Evolutionary conservation across 2,888 invertebrate species (phyloP), one percentile per base, ranked within the genome.

Genomic region (Syrphus vitripennis): DNA sequence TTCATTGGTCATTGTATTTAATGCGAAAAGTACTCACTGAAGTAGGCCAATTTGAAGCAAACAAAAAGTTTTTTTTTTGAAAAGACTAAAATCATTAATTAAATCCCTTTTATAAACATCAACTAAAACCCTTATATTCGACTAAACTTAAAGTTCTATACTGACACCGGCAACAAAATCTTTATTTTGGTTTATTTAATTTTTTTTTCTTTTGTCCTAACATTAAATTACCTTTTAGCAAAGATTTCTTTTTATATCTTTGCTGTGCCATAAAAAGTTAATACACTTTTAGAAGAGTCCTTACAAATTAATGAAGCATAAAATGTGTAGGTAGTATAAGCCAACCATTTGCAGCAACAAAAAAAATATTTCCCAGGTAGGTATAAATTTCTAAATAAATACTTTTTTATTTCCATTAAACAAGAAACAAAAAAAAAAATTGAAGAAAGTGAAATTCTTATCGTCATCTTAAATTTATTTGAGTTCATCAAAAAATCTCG

Each of bases 401-500:
- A 40, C 40, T 40, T 40, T n/a, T 40, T 37, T 24, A 55, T 55
- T 40, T 42, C 24, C 9, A 10, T 19, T 1, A 31, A 31, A 12
- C 21, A 53, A 7, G 12, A 55, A 34, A 10, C 7, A 61, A 16
- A 1, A n/a, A 42, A 63, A 29, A 29, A 57, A 50, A 24, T 5
- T 6, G 3, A 5, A n/a, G 3, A 26, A 55, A 16, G 31, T 14
- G 9, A 31, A 19, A 29, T 31, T 31, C 9, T 57, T 31, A 57
- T 57, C 57, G 1, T 34, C 21, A 34, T 67, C 67, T 67, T 21
- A 31, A 67, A 34, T 34, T n/a, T 67, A n/a, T 24, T 10, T 2
- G 34, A 67, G 31, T 34, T 67, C 67, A 67, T 50, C 34, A 67
- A 50, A 67, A 50, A 10, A n/a, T n/a, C n/a, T 34, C 16, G 10